These are phyloP conservation scores for Chitala chitala DNA, from an alignment of 2,113 vertebrate genomes.

Conservation along the genomic window DNA sequence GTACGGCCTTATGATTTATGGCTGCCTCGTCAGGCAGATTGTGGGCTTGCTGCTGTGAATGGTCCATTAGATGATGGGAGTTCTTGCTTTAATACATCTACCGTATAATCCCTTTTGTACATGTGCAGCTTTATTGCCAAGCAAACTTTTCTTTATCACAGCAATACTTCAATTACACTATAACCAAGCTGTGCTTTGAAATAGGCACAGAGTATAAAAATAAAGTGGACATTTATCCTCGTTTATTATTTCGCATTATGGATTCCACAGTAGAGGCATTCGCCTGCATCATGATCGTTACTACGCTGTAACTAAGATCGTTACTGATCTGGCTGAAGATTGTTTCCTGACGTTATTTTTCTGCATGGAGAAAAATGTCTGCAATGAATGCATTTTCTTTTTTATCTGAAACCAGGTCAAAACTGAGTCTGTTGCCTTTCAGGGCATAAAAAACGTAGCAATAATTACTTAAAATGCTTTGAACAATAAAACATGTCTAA, in stretches of 20 bases:
- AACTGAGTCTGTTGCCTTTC: not conserved
- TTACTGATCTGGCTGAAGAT: too few species aligned
- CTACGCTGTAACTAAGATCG: too few species aligned
- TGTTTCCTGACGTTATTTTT: too few species aligned
- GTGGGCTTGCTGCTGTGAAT: constrained; percentile 50
- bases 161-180: not conserved
- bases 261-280: too few species aligned
- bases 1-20: constrained; percentile 65
- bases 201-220: not conserved
- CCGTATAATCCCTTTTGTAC: not conserved
- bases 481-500: too few species aligned
- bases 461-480: too few species aligned
- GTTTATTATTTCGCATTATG: not conserved
- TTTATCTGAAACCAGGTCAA: not conserved
- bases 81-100: not conserved
- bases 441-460: too few species aligned
- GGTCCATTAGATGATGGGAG: constrained; percentile 42
- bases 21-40: constrained; percentile 49
- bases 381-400: not conserved
- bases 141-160: not conserved
- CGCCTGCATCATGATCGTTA: too few species aligned
- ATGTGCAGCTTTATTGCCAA: not conserved
- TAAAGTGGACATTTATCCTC: not conserved
- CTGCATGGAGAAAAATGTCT: too few species aligned
- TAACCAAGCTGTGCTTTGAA: not conserved